Evolutionary conservation across 2,797 vertebrate species (phyloP).

Genomic region (Podarcis lilfordi): DNA sequence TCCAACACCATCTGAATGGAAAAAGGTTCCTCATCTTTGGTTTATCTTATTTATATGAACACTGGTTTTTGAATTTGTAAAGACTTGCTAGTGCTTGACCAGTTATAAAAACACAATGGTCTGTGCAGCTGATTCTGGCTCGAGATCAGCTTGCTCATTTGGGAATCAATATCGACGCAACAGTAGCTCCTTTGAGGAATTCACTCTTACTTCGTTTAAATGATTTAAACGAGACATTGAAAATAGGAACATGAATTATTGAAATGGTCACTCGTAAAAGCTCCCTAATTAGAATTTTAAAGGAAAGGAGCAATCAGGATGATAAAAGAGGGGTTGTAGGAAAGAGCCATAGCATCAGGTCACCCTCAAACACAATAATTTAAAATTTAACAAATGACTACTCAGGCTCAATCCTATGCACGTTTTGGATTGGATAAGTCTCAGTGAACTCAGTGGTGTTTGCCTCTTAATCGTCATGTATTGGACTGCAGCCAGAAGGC

Average conservation of each 20-base stretch:
- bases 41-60: not conserved
- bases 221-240: not conserved
- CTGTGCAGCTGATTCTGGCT: not conserved
- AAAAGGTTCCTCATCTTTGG: too few species aligned
- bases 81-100: not conserved
- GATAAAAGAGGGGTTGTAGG: not conserved
- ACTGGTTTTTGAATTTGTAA: not conserved
- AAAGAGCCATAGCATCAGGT: not conserved
- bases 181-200: not conserved
- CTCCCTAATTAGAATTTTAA: constrained; percentile 6
- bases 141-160: not conserved
- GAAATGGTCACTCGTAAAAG: not conserved
- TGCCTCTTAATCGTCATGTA: not conserved
- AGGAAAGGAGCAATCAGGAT: not conserved
- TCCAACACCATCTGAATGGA: too few species aligned
- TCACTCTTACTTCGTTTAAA: not conserved
- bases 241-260: constrained; percentile 4
- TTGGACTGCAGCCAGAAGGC: not conserved
- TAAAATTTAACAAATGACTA: not conserved
- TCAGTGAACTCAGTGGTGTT: not conserved
- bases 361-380: not conserved
- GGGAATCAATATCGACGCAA: not conserved
- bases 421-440: not conserved
- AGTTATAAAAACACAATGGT: not conserved
- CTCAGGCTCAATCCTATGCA: not conserved